Conservation (phyloP, 2,888 invertebrate genomes). For the Antitype chi region DNA sequence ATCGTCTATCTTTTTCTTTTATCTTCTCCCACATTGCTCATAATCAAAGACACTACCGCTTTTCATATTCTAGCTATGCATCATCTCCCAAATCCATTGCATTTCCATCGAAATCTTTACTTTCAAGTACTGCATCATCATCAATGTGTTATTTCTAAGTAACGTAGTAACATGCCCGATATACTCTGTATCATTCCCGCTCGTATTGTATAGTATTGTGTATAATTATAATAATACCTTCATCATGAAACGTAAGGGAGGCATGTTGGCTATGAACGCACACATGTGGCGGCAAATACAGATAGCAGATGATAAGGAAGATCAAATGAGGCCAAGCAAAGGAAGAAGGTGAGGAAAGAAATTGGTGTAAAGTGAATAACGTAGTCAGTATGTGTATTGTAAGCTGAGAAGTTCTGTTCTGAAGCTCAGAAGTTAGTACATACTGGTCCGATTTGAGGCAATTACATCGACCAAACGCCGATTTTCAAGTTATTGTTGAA, state of each 20-base stretch:
- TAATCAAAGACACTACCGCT: slow-evolving; percentile 24
- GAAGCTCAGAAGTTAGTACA: not conserved
- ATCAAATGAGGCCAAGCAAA: not conserved
- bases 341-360: not conserved
- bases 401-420: not conserved
- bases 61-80: slow-evolving; percentile 22
- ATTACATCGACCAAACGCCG: not conserved
- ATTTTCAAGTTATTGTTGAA: not conserved
- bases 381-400: slow-evolving; percentile 12
- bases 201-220: slow-evolving; percentile 79
- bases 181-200: slow-evolving; percentile 85
- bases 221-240: slow-evolving; percentile 85
- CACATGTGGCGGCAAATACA: slow-evolving; percentile 39
- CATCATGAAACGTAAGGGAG: slow-evolving; percentile 74
- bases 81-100: slow-evolving; percentile 1
- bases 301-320: not conserved
- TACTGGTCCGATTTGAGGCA: not conserved
- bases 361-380: not conserved
- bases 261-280: slow-evolving; percentile 65
- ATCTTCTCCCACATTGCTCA: slow-evolving; percentile 24
- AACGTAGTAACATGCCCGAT: slow-evolving; percentile 80
- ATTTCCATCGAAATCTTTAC: slow-evolving; percentile 6
- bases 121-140: slow-evolving; percentile 32
- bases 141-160: slow-evolving; percentile 62
- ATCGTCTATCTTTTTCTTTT: slow-evolving; percentile 13